Evolutionary conservation across 1,140 invertebrate species (phyloP), one percentile per base, ranked within the genome.

Genomic region (Drosophila arawakana): DNA sequence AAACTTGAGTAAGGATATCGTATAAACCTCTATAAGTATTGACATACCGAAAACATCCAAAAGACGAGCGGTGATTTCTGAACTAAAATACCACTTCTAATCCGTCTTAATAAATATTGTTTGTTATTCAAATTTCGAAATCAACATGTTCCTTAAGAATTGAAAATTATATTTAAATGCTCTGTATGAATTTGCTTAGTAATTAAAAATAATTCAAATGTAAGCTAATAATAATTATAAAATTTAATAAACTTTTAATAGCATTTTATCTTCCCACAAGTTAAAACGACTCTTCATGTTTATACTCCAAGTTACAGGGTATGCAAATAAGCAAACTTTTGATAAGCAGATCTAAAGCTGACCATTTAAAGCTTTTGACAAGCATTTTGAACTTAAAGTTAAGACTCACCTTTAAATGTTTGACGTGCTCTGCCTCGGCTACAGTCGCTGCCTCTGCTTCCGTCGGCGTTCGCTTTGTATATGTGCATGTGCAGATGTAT

Each of bases 371-470:
- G 49, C 63, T 55, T 52, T 58, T 44, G 18, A 35, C 61, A 58
- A 66, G 75, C 73, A 82, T 50, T 66, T 78, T 73, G 71, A 76
- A 73, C 76, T 84, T 73, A 73, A 80, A 88, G 67, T 71, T 76
- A 70, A 67, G 44, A 88, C 82, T 88, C 77, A 88, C 83, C 83
- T 88, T 86, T 80, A 78, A 89, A 67, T 76, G 83, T 39, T 34
- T 21, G 50, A 37, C 60, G 60, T 80, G 43, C 35, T 49, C 34
- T 41, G 60, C 10, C 39, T 15, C 25, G 43, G 43, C 30, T 50
- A 9, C 11, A 55, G 50, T 7, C 21, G 52, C 10, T 57, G 52
- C 3, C 25, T 34, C 9, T 55, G 41, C 67, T 30, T 30, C 25
- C 25, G 25, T 30, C 50, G 60, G 50, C 47, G 47, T 15, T 30